Base-by-base conservation (phyloP, 30 jellyfish, hydroid and myxozoan genomes). In the Hydractinia symbiolongicarpus region DNA sequence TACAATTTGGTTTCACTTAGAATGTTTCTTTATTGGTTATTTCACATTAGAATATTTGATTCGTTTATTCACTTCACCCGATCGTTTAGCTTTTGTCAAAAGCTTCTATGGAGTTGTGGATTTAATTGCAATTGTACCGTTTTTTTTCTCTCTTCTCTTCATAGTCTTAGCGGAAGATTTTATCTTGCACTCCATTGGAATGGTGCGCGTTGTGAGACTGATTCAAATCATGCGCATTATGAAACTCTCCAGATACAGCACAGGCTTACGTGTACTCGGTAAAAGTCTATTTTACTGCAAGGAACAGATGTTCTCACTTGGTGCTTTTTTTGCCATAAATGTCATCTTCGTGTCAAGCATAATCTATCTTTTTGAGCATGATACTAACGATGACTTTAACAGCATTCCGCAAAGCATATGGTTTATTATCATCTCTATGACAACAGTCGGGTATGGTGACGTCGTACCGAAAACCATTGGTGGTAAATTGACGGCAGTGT, bases 361-460 rank as follows among this genome's bases (percentile, higher is more conserved):
- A 8, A 86, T 88, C 7, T 88, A 75, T 68, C 68, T 82, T 61
- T 67, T 78, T 8, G 96, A 88, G 58, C 57, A 67, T 11, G 66
- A 49, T 19, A 71, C 15, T 53, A 50, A 71, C 66, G 54, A 30
- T 49, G 80, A 50, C 44, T 88, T 88, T 50, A 6, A 17, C n/a
- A 84, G 94, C 55, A 84, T 88, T 5, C 96, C 96, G 55, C 89
- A 83, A 49, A 17, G 94, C 4, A 61, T 78, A 55, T 88, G 96
- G 96, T 88, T 82, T 81, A 72, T 86, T 56, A 76, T 82, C 30
- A 88, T 88, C 30, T 82, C 96, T 16, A 77, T 74, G 90, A 88
- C 96, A 10, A 79, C 90, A 15, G 96, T 88, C 40, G 96, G 96
- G 17, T 88, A 88, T 61, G 96, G 96, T 9, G 96, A 88, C 69